Conservation (phyloP, 2,888 invertebrate species). For the Apodemia mormo region DNA sequence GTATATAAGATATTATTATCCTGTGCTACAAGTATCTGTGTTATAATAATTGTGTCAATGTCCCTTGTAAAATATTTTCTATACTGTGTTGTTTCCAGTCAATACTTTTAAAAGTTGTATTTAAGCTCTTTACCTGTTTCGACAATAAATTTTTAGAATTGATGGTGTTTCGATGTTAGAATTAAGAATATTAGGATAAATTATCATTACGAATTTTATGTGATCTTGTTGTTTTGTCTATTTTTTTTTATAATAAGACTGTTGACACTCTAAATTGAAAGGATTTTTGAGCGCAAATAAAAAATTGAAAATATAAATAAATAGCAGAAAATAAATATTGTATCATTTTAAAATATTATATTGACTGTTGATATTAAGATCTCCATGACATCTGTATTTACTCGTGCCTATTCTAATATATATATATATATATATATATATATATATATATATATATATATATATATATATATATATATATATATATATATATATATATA, state of each 20-base stretch:
- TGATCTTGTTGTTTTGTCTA: constrained; percentile 6
- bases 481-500: too few relatives aligned
- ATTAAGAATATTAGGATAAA: constrained; percentile 3
- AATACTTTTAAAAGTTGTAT: background rate
- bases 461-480: too few relatives aligned
- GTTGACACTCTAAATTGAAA: background rate
- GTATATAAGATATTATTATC: too few relatives aligned
- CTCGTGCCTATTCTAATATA: too few relatives aligned
- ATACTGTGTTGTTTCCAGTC: too few relatives aligned
- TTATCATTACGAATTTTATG: background rate
- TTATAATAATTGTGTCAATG: too few relatives aligned
- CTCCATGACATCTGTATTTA: too few relatives aligned
- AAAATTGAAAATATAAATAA: background rate
- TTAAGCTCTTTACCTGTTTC: background rate
- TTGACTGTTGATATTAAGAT: too few relatives aligned
- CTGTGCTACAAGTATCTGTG: too few relatives aligned
- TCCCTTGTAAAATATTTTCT: too few relatives aligned
- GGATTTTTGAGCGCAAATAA: background rate
- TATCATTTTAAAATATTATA: background rate
- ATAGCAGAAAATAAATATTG: background rate
- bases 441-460: too few relatives aligned
- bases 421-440: too few relatives aligned
- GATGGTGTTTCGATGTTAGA: background rate
- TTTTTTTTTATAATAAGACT: background rate
- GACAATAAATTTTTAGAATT: background rate